A percentile compares a stretch with the other conserved stretches of the same genome.
Conservation (phyloP, 2,888 invertebrate species). For the Andrena praecox region DNA sequence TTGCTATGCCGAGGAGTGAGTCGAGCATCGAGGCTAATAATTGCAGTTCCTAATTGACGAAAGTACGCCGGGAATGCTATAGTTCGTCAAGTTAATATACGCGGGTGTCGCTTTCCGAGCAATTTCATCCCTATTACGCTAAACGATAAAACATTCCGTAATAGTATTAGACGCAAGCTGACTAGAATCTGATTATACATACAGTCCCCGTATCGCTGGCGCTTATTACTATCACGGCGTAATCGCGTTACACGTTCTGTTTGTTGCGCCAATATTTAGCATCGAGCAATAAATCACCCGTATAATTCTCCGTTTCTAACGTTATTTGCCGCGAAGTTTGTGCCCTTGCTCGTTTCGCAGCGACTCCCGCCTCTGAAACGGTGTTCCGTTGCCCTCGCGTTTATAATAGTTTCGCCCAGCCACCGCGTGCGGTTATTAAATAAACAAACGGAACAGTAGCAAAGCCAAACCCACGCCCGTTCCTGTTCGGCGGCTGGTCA, state of each 20-base stretch:
- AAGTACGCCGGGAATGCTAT: neutral
- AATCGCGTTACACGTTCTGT: slow-evolving; percentile 43
- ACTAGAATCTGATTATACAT: slow-evolving; percentile 40
- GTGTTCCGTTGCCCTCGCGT: slow-evolving; percentile 3
- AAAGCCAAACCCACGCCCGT: slow-evolving; percentile 6
- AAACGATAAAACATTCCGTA: slow-evolving; percentile 12
- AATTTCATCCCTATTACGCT: slow-evolving; percentile 8
- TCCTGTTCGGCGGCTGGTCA: neutral
- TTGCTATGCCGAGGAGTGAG: neutral
- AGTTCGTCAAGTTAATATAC: neutral
- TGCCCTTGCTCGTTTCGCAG: neutral
- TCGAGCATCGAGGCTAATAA: neutral
- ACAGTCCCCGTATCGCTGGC: slow-evolving; percentile 24
- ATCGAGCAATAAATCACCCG: slow-evolving; percentile 35
- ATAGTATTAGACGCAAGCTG: slow-evolving; percentile 16
- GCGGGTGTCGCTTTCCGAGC: neutral
- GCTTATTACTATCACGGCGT: slow-evolving; percentile 33
- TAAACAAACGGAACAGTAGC: slow-evolving; percentile 29
- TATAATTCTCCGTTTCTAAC: slow-evolving; percentile 32
- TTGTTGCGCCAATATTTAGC: slow-evolving; percentile 45
- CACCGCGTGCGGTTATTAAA: slow-evolving; percentile 6
- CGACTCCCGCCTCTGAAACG: slow-evolving; percentile 3
- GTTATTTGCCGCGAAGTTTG: slow-evolving; percentile 30
- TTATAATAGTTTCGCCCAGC: neutral
- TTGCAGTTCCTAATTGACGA: neutral